phyloP scores from a whole-genome alignment of 2,888 invertebrate genomes.

The Leptopilina myrica region DNA sequence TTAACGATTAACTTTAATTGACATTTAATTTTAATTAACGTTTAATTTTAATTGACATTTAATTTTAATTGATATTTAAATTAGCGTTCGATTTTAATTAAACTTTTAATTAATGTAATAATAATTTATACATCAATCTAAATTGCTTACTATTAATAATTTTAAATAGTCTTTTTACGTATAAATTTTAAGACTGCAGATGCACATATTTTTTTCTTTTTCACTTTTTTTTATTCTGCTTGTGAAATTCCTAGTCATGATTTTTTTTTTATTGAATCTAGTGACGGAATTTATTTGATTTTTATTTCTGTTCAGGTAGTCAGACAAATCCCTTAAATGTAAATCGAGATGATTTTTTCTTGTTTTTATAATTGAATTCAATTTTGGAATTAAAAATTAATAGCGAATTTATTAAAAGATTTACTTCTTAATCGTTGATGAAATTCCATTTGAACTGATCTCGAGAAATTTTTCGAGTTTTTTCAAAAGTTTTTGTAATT shows the following conservation, averaged over 20 bases:
- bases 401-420: no score
- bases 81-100: neutral
- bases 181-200: constrained; percentile 1
- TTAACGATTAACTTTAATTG: neutral
- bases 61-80: neutral
- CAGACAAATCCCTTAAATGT: neutral
- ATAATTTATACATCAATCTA: no score
- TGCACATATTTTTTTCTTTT: neutral
- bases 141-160: neutral
- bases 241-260: constrained; percentile 19
- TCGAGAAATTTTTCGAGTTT: no score
- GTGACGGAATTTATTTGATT: neutral
- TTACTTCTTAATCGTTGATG: neutral
- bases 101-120: neutral
- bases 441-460: no score
- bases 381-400: no score
- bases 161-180: neutral
- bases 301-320: neutral
- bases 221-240: neutral
- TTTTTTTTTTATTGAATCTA: neutral
- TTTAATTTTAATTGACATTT: neutral
- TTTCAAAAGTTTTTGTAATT: no score
- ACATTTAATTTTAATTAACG: neutral
- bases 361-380: no score
- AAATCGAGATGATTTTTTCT: no score